Conservation (phyloP, 2,113 vertebrate genomes). For the Natator depressus region DNA sequence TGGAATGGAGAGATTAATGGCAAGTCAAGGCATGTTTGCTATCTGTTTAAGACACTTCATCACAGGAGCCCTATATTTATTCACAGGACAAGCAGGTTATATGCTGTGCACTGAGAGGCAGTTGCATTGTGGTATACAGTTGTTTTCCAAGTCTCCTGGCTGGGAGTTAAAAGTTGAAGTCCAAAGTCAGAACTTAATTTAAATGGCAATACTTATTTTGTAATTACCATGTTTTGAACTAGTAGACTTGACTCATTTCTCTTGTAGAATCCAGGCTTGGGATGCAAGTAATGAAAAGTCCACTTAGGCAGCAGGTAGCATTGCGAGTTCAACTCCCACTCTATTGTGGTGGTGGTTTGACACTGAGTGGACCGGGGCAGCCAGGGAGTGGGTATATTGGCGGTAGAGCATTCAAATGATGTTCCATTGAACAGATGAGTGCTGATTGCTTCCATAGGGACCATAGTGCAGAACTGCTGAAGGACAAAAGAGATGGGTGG, state of each 20-base stretch:
- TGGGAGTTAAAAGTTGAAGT: neutral
- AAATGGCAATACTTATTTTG: neutral
- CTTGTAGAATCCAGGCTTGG: neutral
- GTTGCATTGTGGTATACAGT: neutral
- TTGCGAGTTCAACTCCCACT: neutral
- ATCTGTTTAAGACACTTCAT: neutral
- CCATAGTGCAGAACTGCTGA: neutral
- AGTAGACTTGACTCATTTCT: neutral
- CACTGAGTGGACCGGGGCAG: neutral
- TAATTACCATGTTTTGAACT: neutral
- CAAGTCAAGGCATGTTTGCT: neutral
- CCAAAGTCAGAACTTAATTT: neutral
- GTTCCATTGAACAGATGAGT: neutral
- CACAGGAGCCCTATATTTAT: neutral
- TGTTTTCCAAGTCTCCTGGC: rapidly evolving
- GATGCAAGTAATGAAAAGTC: neutral
- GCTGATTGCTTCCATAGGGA: neutral
- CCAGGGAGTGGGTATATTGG: neutral
- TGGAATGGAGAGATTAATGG: neutral
- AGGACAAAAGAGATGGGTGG: neutral
- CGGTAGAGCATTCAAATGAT: neutral
- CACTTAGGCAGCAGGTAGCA: neutral
- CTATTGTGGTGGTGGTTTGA: neutral
- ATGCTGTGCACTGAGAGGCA: neutral
- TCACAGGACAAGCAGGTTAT: neutral